Base-by-base conservation (phyloP, 2,797 vertebrate species). In the Thaleichthys pacificus region DNA sequence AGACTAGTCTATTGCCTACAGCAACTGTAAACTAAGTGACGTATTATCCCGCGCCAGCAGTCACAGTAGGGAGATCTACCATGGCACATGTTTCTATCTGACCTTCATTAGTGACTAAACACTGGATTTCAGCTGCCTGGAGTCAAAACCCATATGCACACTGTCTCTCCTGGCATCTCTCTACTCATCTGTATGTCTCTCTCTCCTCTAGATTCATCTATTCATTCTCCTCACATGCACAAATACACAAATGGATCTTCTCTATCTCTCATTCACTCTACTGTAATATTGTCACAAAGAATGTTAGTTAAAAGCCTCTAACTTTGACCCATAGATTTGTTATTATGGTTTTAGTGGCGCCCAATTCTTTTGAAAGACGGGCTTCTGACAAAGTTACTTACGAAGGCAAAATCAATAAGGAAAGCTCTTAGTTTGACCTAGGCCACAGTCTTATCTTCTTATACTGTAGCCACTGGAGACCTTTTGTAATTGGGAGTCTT, bases 41-140 rank as follows among this genome's bases (percentile, higher is more conserved):
- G 54, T 75, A 69, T 72, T 81, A 56, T 71, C 54, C 79, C 70
- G 75, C 74, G 58, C 66, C 57, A 0, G 69, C 22, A 35, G 38
- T 61, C 76, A 73, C 67, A 66, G 73, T 82, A 81, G 80, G 84
- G 66, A 49, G 58, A 11, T 70, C 32, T 35, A 61, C 35, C 58
- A 15, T 12, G 38, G 54, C 35, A 85, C 38, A 77, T 69, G 82
- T 70, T 80, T 82, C 73, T 72, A 61, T 74, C 80, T 87, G 88
- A 90, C 90, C 86, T 91, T 89, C 84, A 86, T 72, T 72, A 3
- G 49, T 32, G 72, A 83, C 72, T 75, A 66, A 58, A 78, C 69
- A 72, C 60, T 60, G 76, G 64, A 75, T 80, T 63, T 21, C 57
- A 73, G 21, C 65, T 19, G 57, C 73, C 73, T 54, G 21, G 68